These are phyloP conservation scores for Cheilosia scutellata DNA, from an alignment of 2,888 invertebrate genomes.

Conservation along the genomic window DNA sequence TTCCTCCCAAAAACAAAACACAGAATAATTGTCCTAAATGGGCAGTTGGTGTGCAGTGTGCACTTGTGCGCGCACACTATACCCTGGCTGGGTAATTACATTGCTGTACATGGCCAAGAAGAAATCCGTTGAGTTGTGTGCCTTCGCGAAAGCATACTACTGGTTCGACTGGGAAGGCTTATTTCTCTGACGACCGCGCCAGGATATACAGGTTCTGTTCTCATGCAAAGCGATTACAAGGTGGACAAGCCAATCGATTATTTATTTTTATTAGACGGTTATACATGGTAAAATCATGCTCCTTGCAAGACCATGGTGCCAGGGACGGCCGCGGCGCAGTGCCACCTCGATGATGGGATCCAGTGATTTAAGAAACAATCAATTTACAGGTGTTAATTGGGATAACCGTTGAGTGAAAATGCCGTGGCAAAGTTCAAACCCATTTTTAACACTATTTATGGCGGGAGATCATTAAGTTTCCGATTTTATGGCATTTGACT, in stretches of 20 bases:
- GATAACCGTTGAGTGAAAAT: constrained; percentile 68
- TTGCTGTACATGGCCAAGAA: constrained; percentile 48
- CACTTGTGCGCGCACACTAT: constrained; percentile 63
- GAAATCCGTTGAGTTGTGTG: constrained; percentile 35
- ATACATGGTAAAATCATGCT: constrained; percentile 43
- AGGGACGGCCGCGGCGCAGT: constrained; percentile 12
- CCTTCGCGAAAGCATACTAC: too few relatives aligned
- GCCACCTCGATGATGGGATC: constrained; percentile 56
- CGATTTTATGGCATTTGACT: constrained; percentile 38
- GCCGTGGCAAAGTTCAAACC: constrained; percentile 63
- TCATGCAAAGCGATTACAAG: constrained; percentile 56
- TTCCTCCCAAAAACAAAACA: constrained; percentile 12
- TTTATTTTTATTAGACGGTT: constrained; percentile 68
- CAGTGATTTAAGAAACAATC: constrained; percentile 74
- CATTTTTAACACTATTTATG: constrained; percentile 39
- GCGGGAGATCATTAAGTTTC: constrained; percentile 45
- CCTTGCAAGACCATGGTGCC: not conserved
- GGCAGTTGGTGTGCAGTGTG: constrained; percentile 67
- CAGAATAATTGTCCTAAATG: constrained; percentile 77
- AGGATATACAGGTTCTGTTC: constrained; percentile 61
- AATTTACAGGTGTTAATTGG: constrained; percentile 75
- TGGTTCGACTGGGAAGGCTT: too few relatives aligned
- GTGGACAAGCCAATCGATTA: constrained; percentile 61
- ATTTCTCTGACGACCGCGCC: constrained; percentile 21
- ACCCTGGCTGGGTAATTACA: constrained; percentile 54